These are phyloP conservation scores for Crotalus horridus DNA, from an alignment of 2,113 vertebrate species.

Conservation along the genomic window DNA sequence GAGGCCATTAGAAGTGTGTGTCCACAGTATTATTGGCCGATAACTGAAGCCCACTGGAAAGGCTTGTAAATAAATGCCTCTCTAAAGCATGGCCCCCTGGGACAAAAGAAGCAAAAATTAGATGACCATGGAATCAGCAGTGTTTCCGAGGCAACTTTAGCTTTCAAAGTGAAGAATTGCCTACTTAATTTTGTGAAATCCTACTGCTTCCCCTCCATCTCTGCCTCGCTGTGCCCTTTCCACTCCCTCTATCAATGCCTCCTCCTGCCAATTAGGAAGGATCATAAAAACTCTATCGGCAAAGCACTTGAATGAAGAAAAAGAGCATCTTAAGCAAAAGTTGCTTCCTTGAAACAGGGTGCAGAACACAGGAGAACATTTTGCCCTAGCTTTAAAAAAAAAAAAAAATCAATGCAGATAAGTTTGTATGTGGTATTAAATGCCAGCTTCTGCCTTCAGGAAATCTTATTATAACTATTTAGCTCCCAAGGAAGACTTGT, in stretches of 20 bases:
- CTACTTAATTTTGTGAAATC: conserved; percentile 67
- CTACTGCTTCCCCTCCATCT: conserved; percentile 31
- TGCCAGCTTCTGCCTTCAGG: too few species aligned
- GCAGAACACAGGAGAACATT: background rate
- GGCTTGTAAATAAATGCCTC: conserved; percentile 75
- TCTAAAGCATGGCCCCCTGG: conserved; percentile 59
- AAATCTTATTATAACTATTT: background rate
- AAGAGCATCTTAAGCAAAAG: conserved; percentile 47
- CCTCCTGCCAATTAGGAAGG: conserved; percentile 55
- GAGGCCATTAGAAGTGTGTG: conserved; percentile 74
- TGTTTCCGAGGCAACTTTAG: conserved; percentile 72
- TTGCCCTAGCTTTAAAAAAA: background rate
- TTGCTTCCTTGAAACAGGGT: conserved; percentile 8
- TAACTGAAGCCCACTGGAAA: conserved; percentile 69
- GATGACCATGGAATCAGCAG: conserved; percentile 54
- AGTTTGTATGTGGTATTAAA: background rate
- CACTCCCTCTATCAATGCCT: background rate
- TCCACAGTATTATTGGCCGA: conserved; percentile 71
- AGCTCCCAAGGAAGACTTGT: too few species aligned
- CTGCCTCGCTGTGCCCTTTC: background rate
- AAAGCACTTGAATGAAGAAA: conserved; percentile 49
- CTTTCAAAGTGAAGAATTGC: conserved; percentile 63
- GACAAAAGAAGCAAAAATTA: conserved; percentile 73
- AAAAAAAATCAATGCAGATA: background rate
- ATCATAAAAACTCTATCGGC: conserved; percentile 43